Percentiles rank a stretch among this genome's conserved stretches.
phyloP scores from a whole-genome alignment of 1,140 invertebrate species.

The Cyrtorhinus lividipennis region DNA sequence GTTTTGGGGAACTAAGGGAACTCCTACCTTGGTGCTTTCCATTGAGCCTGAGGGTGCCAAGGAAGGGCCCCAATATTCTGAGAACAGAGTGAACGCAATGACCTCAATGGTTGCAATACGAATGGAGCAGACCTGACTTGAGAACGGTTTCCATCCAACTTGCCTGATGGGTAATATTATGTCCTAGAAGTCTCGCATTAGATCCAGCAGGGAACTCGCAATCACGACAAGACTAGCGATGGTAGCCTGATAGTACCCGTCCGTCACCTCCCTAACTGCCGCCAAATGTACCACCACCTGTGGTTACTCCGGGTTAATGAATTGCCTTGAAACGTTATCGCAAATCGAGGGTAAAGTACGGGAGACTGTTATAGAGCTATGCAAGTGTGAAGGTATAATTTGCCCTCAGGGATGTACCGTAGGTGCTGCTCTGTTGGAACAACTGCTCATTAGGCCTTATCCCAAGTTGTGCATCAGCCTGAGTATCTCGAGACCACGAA shows the following conservation, averaged over 20 bases:
- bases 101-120: no score
- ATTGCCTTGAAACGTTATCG: not conserved
- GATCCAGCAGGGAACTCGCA: no score
- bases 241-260: not conserved
- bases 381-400: conserved; percentile 12
- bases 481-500: not conserved
- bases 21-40: no score
- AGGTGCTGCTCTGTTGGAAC: conserved; percentile 3
- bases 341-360: not conserved
- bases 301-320: not conserved
- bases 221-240: not conserved
- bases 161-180: no score
- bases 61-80: no score
- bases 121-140: no score
- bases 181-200: no score
- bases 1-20: no score
- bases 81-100: no score
- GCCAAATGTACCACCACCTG: not conserved
- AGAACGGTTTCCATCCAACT: no score
- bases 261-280: not conserved
- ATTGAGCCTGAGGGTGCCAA: no score
- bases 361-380: not conserved
- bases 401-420: conserved; percentile 1
- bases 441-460: conserved; percentile 8
- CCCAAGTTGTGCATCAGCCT: not conserved